These are phyloP conservation scores for Allobates femoralis DNA, from an alignment of 2,797 vertebrate genomes.

Conservation along the genomic window DNA sequence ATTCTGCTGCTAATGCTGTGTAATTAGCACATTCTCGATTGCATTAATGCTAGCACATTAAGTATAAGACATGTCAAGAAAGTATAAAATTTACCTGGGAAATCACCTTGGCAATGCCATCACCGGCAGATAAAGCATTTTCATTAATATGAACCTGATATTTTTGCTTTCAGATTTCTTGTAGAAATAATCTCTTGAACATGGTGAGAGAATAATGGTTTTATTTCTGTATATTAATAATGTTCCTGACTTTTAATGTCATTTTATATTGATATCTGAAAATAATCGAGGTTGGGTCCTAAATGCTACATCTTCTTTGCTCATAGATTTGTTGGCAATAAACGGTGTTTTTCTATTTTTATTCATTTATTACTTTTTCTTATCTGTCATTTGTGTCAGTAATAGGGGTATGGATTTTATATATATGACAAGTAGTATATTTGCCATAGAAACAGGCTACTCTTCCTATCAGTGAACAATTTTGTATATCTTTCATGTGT, in stretches of 20 bases:
- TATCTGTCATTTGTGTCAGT: no score
- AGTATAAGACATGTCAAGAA: background rate
- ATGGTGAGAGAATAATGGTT: background rate
- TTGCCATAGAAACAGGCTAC: background rate
- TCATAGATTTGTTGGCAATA: conserved; percentile 9
- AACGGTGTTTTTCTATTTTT: background rate
- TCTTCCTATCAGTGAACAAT: background rate
- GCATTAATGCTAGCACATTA: background rate
- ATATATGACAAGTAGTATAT: background rate
- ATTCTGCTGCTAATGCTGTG: background rate
- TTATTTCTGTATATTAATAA: background rate
- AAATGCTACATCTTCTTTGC: background rate
- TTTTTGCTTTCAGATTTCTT: background rate
- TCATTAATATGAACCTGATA: background rate
- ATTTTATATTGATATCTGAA: background rate
- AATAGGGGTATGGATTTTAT: background rate
- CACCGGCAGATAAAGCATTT: background rate
- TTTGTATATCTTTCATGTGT: background rate
- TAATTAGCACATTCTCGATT: background rate
- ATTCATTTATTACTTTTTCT: background rate
- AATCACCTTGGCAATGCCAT: background rate
- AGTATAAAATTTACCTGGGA: background rate
- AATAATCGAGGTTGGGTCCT: background rate
- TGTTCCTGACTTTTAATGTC: background rate
- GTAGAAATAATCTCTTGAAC: background rate